Conservation (phyloP, 2,797 vertebrate genomes). For the Pangasius krempfi region DNA sequence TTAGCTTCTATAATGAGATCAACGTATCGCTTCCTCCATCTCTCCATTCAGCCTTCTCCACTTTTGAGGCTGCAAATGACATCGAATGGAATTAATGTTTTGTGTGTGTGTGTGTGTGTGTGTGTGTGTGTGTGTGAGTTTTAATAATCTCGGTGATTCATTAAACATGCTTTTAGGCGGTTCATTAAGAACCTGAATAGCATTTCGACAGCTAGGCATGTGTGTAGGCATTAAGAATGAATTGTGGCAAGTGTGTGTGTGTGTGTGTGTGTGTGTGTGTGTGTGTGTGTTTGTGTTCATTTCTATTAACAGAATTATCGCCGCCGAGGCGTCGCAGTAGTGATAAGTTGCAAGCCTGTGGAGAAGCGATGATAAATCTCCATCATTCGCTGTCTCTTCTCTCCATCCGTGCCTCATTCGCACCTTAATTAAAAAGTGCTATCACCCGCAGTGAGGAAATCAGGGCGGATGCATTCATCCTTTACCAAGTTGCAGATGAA, state of each 20-base stretch:
- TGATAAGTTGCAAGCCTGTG: slow-evolving; percentile 71
- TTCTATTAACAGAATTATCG: slow-evolving; percentile 76
- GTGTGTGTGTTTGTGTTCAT: slow-evolving; percentile 54
- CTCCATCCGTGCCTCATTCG: slow-evolving; percentile 50
- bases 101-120: slow-evolving; percentile 21
- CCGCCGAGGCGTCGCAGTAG: slow-evolving; percentile 66
- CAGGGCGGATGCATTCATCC: slow-evolving; percentile 72
- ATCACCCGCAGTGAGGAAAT: slow-evolving; percentile 74
- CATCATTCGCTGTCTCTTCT: slow-evolving; percentile 63
- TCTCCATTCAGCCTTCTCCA: slow-evolving; percentile 1
- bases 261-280: slow-evolving; percentile 23
- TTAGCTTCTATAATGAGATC: neutral
- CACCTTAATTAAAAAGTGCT: slow-evolving; percentile 81
- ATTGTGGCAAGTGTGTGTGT: slow-evolving; percentile 13
- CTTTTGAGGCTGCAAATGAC: neutral
- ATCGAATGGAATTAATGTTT: neutral
- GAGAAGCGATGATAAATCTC: slow-evolving; percentile 74
- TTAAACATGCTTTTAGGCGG: slow-evolving; percentile 36
- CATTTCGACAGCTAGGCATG: slow-evolving; percentile 10
- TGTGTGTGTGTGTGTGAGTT: slow-evolving; percentile 45
- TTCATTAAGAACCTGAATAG: slow-evolving; percentile 37
- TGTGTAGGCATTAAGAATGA: slow-evolving; percentile 29
- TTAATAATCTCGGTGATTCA: slow-evolving; percentile 42
- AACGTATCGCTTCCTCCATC: slow-evolving; percentile 21
- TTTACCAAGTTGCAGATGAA: slow-evolving; percentile 42